These are phyloP conservation scores for Onthophagus taurus DNA, from an alignment of 1,140 invertebrate species.

Conservation along the genomic window DNA sequence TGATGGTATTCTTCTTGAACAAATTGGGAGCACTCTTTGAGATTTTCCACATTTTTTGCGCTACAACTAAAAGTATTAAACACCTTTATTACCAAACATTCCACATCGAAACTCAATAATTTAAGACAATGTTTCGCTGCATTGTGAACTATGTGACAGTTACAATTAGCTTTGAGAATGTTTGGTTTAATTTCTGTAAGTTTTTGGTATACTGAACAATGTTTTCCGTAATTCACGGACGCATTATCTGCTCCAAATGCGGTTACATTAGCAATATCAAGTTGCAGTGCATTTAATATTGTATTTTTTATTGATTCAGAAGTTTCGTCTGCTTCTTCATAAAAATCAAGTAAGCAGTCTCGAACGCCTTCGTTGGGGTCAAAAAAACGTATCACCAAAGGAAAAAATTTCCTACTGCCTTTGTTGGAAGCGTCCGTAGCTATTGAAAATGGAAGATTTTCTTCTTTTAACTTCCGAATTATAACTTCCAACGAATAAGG, in stretches of 20 bases:
- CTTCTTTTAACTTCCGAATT: constrained; percentile 2
- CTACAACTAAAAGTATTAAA: constrained; percentile 7
- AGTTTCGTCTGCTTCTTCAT: constrained; percentile 4
- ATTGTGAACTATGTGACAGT: constrained; percentile 7
- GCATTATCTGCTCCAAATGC: constrained; percentile 7
- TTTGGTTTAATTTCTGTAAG: constrained; percentile 8
- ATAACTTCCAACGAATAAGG: constrained; percentile 5
- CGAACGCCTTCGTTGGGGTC: constrained; percentile 5
- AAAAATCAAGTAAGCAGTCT: constrained; percentile 7
- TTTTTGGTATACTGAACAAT: constrained; percentile 4
- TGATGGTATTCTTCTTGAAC: constrained; percentile 5
- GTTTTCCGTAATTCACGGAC: constrained; percentile 4
- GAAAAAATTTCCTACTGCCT: constrained; percentile 6
- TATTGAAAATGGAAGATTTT: constrained; percentile 4
- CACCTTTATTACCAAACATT: constrained; percentile 5
- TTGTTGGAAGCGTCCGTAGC: constrained; percentile 5
- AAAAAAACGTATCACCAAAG: constrained; percentile 6
- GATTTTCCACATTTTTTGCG: constrained; percentile 5
- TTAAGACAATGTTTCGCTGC: constrained; percentile 2
- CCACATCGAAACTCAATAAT: constrained; percentile 1
- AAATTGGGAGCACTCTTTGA: constrained; percentile 4
- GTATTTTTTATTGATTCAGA: constrained; percentile 7
- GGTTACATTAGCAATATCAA: constrained; percentile 6
- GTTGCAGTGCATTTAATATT: constrained; percentile 6
- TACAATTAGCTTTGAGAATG: constrained; percentile 8